Evolutionary conservation across 2,888 invertebrate genomes (phyloP).

Genomic region (Macrophya alboannulata): DNA sequence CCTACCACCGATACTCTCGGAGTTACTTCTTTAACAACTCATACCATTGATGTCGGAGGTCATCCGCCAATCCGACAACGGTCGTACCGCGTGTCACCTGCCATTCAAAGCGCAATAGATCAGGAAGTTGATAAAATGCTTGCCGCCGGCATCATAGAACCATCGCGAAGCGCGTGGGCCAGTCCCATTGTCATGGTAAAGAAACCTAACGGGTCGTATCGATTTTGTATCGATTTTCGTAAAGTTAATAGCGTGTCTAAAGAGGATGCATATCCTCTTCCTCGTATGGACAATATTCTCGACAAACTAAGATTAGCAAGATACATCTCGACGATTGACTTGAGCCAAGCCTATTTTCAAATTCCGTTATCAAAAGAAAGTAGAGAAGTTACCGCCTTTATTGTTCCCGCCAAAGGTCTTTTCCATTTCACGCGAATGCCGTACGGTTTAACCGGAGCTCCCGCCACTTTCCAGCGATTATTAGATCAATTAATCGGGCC

Average conservation of each 20-base stretch:
- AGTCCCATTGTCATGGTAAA: too few species aligned
- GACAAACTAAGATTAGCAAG: too few species aligned
- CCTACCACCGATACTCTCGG: not conserved
- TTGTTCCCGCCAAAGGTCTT: too few species aligned
- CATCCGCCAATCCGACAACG: not conserved
- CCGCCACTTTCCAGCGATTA: slow-evolving; percentile 64
- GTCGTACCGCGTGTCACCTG: not conserved
- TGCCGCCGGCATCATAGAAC: not conserved
- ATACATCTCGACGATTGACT: too few species aligned
- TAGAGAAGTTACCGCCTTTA: too few species aligned
- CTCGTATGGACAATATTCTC: too few species aligned
- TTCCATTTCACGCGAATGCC: too few species aligned
- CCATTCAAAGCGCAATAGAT: not conserved
- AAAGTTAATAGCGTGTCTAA: too few species aligned
- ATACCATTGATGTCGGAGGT: not conserved
- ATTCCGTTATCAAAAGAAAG: too few species aligned
- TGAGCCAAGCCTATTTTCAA: too few species aligned
- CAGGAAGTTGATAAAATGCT: not conserved
- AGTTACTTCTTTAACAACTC: not conserved
- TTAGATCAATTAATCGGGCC: slow-evolving; percentile 65
- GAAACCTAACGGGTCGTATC: too few species aligned
- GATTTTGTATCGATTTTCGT: too few species aligned
- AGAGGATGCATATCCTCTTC: not conserved
- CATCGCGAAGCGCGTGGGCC: not conserved
- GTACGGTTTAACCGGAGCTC: slow-evolving; percentile 28